Base-by-base conservation (phyloP, 2,797 vertebrate genomes). In the Thunnus albacares region DNA sequence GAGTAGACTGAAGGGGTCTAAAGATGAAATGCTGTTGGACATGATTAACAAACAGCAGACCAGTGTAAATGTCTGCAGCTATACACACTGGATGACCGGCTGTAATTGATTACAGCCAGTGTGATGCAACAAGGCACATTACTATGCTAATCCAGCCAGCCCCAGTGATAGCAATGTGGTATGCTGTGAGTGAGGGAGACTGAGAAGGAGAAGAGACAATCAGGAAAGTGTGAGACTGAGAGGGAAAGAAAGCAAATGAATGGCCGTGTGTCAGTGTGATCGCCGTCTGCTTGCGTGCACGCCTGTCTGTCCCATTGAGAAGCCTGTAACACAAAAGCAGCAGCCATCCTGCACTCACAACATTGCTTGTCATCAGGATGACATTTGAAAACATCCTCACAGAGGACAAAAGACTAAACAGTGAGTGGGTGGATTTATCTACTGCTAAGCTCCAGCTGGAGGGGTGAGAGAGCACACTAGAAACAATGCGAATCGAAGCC, bases 71-170 rank as follows among this genome's bases (percentile, higher is more conserved):
- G 93, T 95, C 90, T 92, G 79, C 89, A 79, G 89, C 91, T 91
- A 89, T 91, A 94, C 92, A 93, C 87, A 77, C 72, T 64, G 91
- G 87, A 87, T 84, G 91, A 91, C 92, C 93, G 89, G 84, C 91
- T 85, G 90, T 94, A 96, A 96, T 95, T 95, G 95, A 96, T 96
- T 96, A 94, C 90, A 89, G 83, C 79, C 83, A 92, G 91, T 91
- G 90, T 93, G 93, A 95, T 92, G 92, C 92, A 93, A 93, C 92
- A 92, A 89, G 90, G 85, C 88, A 87, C 94, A 95, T 95, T 94
- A 95, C 94, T 94, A 94, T 95, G 92, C 94, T 95, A 96, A 96
- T 95, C 94, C 94, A 67, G 87, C 75, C 80, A 67, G 87, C 79
- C 75, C 82, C 55, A 69, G 90, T 82, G 90, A 93, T 86, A 81